Percentiles rank a stretch among this genome's conserved stretches.
These are phyloP conservation scores for Aphidius ervi DNA, from an alignment of 1,140 invertebrate genomes.

Conservation along the genomic window DNA sequence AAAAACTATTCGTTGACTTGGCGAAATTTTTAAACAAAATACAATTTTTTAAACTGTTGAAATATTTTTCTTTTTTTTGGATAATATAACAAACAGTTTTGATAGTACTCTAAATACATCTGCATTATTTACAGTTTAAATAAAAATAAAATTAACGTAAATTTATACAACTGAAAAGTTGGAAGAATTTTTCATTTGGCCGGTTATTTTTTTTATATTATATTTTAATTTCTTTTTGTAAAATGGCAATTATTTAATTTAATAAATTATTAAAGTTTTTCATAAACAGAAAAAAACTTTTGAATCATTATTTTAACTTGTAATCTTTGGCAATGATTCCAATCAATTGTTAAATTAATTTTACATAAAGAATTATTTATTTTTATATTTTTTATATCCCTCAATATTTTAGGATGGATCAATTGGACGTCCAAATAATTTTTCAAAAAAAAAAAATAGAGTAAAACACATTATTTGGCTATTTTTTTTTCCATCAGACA, in stretches of 20 bases:
- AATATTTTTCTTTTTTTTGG: conserved; percentile 12
- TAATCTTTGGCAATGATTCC: conserved; percentile 22
- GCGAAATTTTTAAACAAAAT: conserved; percentile 15
- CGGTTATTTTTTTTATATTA: background rate
- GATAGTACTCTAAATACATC: no score
- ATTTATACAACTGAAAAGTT: no score
- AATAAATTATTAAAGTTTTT: no score
- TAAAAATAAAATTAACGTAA: no score
- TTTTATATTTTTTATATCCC: background rate
- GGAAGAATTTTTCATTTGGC: background rate
- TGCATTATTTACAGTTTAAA: no score
- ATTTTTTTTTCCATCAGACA: background rate
- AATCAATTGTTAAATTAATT: conserved; percentile 14
- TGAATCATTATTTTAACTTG: background rate
- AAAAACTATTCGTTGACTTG: conserved; percentile 7
- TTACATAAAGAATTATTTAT: background rate
- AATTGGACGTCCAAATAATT: conserved; percentile 22
- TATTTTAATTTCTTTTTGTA: background rate
- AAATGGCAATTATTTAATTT: no score
- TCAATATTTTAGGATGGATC: conserved; percentile 19
- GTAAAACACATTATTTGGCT: background rate
- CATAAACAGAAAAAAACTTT: no score
- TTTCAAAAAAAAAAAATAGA: background rate
- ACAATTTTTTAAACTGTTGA: background rate
- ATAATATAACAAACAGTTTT: conserved; percentile 5